A percentile compares a stretch with the other conserved stretches of the same genome.
These are phyloP conservation scores for Acleris holmiana DNA, from an alignment of 2,888 invertebrate species.

Conservation along the genomic window DNA sequence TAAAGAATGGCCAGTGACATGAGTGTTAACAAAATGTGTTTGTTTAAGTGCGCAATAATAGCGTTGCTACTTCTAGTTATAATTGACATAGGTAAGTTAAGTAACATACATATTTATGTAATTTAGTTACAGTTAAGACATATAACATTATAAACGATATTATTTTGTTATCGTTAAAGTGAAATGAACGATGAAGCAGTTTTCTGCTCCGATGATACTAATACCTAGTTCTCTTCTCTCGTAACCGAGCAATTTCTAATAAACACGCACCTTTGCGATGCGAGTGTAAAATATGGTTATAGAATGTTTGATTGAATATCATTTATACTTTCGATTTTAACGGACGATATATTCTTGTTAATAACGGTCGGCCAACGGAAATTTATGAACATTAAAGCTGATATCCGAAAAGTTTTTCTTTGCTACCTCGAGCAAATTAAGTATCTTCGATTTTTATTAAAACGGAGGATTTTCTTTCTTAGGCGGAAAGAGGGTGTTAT, in stretches of 20 bases:
- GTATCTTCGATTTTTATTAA: no score
- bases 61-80: slow-evolving; percentile 51
- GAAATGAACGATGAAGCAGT: neutral
- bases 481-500: no score
- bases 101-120: neutral
- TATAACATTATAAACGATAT: no score
- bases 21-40: slow-evolving; percentile 53
- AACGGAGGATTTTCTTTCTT: no score
- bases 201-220: slow-evolving; percentile 20
- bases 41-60: slow-evolving; percentile 51
- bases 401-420: no score
- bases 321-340: slow-evolving; percentile 17
- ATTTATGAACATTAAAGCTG: no score
- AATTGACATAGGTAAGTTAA: slow-evolving; percentile 55
- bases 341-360: no score
- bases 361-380: no score
- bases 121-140: no score
- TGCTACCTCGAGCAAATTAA: no score
- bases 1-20: slow-evolving; percentile 17
- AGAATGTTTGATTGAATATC: neutral
- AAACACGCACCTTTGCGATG: slow-evolving; percentile 21
- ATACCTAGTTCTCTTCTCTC: slow-evolving; percentile 17
- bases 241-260: slow-evolving; percentile 15
- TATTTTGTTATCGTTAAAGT: neutral
- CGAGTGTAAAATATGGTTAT: neutral